Evolutionary conservation across 2,797 vertebrate genomes (phyloP), one percentile per base, ranked within the genome.

Genomic region (Notamacropus eugenii): DNA sequence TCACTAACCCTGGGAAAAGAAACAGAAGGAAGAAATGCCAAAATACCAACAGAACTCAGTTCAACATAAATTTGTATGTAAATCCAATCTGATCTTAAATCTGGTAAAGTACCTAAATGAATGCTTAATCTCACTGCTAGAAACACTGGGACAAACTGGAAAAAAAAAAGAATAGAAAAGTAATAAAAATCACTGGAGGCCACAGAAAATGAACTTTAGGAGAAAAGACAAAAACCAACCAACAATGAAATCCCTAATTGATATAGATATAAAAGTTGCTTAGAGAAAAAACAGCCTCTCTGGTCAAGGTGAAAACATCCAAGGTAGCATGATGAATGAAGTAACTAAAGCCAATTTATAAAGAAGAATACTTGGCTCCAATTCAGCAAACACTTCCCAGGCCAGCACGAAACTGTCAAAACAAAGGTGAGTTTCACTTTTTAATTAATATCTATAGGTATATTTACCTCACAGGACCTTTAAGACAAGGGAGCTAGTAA

Each of bases 71-170:
- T 22, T 46, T 91, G 6, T 90, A 82, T 0, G 67, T 74, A 93
- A 95, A 94, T 91, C 34, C 91, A 92, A 92, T 67, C 92, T 95
- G 62, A 50, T 96, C 82, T 96, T 55, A 92, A 82, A 91, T 67
- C 95, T 56, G 67, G 11, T 55, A 90, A 54, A 82, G 90, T 54
- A 1, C 93, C 74, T 82, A 91, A 92, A 50, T 91, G n/a, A 82
- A 74, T 74, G 16, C 14, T 74, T 74, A 9, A 82, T 0, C n/a
- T n/a, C 31, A 67, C 1, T 67, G 3, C 62, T 67, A 5, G 4
- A 67, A n/a, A 67, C 4, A 3, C 12, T 74, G 34, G 67, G 34
- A 74, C 67, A 74, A 40, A 82, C n/a, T 82, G 19, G 67, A 74
- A 40, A 46, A 29, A 82, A 19, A 82, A 67, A 52, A 52, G 6